A percentile compares a stretch with the other conserved stretches of the same genome.
Evolutionary conservation across 2,113 vertebrate species (phyloP).

Genomic region (Galbula dea): DNA sequence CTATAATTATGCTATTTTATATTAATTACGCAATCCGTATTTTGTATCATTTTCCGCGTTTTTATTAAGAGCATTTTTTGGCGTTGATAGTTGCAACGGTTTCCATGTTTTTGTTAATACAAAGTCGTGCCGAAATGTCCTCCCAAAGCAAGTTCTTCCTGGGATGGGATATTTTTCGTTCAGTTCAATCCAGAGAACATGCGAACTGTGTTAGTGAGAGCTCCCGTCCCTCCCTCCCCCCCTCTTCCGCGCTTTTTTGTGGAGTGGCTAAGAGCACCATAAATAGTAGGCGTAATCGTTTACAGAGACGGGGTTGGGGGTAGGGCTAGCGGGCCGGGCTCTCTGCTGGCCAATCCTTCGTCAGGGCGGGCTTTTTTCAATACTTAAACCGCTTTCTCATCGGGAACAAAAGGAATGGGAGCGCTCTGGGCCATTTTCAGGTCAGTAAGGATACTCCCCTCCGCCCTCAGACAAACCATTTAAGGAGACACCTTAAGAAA

Average conservation of each 20-base stretch:
- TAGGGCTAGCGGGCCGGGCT: not conserved
- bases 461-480: not conserved
- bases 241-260: not conserved
- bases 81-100: not conserved
- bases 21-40: not conserved
- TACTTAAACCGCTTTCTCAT: not conserved
- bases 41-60: not conserved
- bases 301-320: not conserved
- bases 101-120: not conserved
- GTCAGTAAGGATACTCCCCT: not conserved
- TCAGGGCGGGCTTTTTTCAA: conserved; percentile 54
- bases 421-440: not conserved
- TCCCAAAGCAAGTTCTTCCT: not conserved
- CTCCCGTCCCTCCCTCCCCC: not conserved
- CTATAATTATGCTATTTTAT: accelerated
- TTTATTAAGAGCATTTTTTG: conserved; percentile 11
- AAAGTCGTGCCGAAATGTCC: not conserved
- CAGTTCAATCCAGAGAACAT: accelerated
- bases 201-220: accelerated
- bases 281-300: not conserved
- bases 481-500: not conserved
- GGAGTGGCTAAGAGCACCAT: not conserved
- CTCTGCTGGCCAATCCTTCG: conserved; percentile 29
- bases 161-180: accelerated
- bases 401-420: not conserved